phyloP scores from a whole-genome alignment of 2,888 invertebrate genomes.

The Nemapogon koenigi region DNA sequence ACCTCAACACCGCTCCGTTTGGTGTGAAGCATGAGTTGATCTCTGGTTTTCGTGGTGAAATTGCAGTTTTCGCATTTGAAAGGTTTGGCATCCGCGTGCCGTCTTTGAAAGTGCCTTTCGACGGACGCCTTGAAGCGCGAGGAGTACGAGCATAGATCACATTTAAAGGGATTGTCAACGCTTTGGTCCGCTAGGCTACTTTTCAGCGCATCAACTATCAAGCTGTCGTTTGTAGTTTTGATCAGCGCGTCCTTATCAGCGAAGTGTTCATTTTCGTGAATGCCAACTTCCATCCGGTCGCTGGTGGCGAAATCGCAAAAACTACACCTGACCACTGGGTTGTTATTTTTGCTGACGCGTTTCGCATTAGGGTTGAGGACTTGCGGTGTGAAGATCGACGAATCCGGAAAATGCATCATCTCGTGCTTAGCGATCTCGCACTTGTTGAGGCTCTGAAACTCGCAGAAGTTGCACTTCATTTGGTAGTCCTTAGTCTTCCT shows the following conservation, averaged over 20 bases:
- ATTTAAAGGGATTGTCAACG: neutral
- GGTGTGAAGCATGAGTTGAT: conserved; percentile 8
- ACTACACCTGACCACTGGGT: no score
- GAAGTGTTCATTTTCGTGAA: neutral
- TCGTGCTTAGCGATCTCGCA: neutral
- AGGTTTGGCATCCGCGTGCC: conserved; percentile 9
- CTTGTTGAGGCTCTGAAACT: neutral
- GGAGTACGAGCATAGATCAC: neutral
- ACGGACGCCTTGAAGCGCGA: conserved; percentile 1
- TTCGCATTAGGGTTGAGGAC: neutral
- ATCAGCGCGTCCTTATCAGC: no score
- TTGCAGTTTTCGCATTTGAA: conserved; percentile 9
- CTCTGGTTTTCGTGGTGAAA: conserved; percentile 7
- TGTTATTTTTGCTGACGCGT: no score
- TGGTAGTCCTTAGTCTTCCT: neutral
- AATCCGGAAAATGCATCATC: neutral
- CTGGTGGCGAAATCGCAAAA: neutral
- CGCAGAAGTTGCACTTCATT: neutral
- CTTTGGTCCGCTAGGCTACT: neutral
- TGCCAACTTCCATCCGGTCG: neutral
- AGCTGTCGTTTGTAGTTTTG: neutral
- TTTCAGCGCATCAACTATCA: neutral
- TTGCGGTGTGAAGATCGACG: neutral
- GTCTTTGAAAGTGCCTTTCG: conserved; percentile 2
- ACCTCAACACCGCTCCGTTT: conserved; percentile 1